A percentile compares a stretch with the other conserved stretches of the same genome.
Evolutionary conservation across 2,113 vertebrate genomes (phyloP).

Genomic region (Phyllopteryx taeniolatus): DNA sequence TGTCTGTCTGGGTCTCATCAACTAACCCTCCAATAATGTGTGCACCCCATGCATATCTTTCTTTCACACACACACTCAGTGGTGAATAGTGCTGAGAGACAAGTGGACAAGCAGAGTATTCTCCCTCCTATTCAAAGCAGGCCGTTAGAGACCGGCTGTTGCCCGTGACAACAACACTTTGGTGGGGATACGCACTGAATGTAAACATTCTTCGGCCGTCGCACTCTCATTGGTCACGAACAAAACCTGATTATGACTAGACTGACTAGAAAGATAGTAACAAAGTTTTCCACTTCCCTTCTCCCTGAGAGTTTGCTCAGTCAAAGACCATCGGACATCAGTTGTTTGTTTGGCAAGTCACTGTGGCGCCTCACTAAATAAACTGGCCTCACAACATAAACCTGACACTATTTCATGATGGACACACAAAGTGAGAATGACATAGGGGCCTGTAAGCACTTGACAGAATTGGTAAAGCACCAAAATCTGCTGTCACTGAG

Average conservation of each 20-base stretch:
- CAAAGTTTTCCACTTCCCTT: slow-evolving; percentile 61
- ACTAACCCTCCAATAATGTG: slow-evolving; percentile 43
- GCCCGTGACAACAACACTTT: slow-evolving; percentile 66
- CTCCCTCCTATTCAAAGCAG: slow-evolving; percentile 68
- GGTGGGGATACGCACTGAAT: slow-evolving; percentile 68
- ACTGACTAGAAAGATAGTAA: slow-evolving; percentile 55
- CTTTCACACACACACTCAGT: slow-evolving; percentile 33
- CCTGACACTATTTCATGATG: slow-evolving; percentile 59
- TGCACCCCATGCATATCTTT: background rate
- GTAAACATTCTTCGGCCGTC: slow-evolving; percentile 70
- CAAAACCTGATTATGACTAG: slow-evolving; percentile 66
- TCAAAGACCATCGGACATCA: slow-evolving; percentile 61
- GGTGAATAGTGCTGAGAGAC: slow-evolving; percentile 67
- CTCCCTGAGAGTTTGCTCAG: slow-evolving; percentile 58
- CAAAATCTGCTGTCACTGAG: slow-evolving; percentile 20
- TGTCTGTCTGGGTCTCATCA: slow-evolving; percentile 57
- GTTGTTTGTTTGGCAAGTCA: slow-evolving; percentile 72
- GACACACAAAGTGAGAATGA: slow-evolving; percentile 54
- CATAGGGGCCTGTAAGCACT: slow-evolving; percentile 37
- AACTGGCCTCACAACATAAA: slow-evolving; percentile 47
- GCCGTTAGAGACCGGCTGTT: slow-evolving; percentile 68
- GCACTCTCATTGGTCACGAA: slow-evolving; percentile 64
- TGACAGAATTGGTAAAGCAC: slow-evolving; percentile 45
- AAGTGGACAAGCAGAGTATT: slow-evolving; percentile 74
- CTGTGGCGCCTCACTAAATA: slow-evolving; percentile 66